Evolutionary conservation across 2,797 vertebrate species (phyloP).

Genomic region (Esox lucius): DNA sequence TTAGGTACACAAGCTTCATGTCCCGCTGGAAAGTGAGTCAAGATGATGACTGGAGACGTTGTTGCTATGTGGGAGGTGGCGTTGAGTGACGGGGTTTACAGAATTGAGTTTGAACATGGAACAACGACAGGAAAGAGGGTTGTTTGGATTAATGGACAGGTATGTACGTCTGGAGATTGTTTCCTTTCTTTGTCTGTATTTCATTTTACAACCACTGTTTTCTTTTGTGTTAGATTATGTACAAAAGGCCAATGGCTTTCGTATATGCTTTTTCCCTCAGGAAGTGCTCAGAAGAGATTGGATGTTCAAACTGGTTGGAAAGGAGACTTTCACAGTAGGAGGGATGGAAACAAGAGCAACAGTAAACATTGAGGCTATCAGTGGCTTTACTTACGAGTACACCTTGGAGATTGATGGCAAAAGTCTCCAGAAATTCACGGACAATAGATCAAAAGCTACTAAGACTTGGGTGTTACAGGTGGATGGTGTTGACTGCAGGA

Average conservation of each 20-base stretch:
- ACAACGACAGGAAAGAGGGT: slow-evolving; percentile 91
- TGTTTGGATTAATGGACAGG: slow-evolving; percentile 89
- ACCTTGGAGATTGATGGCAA: slow-evolving; percentile 87
- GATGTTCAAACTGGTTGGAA: slow-evolving; percentile 96
- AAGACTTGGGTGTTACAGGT: slow-evolving; percentile 85
- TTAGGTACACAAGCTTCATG: not conserved
- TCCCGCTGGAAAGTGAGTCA: not conserved
- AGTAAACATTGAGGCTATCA: slow-evolving; percentile 86
- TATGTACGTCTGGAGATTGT: slow-evolving; percentile 71
- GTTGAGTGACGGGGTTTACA: slow-evolving; percentile 87
- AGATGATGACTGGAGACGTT: slow-evolving; percentile 78
- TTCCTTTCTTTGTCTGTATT: not conserved
- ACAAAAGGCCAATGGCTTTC: not conserved
- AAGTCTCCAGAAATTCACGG: slow-evolving; percentile 85
- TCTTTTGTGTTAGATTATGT: not conserved
- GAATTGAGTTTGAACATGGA: slow-evolving; percentile 91
- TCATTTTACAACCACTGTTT: not conserved
- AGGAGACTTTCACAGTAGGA: slow-evolving; percentile 87
- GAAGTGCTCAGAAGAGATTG: slow-evolving; percentile 88
- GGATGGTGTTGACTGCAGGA: slow-evolving; percentile 80
- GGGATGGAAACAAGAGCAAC: slow-evolving; percentile 80
- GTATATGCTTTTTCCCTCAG: slow-evolving; percentile 60
- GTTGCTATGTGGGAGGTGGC: slow-evolving; percentile 91
- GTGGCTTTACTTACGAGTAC: slow-evolving; percentile 91
- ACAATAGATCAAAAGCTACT: slow-evolving; percentile 83